These are phyloP conservation scores for Burhinus bistriatus DNA, from an alignment of 2,113 vertebrate species.

Conservation along the genomic window DNA sequence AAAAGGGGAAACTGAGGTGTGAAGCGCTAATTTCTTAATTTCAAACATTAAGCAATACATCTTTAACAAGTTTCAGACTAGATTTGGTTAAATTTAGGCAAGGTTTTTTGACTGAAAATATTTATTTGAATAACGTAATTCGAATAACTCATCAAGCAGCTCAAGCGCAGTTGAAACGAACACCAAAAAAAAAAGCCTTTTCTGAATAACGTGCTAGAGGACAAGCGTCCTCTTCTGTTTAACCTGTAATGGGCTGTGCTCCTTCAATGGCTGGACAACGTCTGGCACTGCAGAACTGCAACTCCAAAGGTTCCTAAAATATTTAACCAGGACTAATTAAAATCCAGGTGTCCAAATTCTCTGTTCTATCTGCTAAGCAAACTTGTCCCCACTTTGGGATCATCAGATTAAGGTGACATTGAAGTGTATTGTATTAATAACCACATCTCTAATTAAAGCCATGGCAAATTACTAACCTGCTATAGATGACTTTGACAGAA, in stretches of 20 bases:
- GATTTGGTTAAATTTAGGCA: not conserved
- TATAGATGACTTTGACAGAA: slow-evolving; percentile 60
- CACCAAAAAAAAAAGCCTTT: not conserved
- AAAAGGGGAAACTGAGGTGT: not conserved
- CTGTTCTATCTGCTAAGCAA: not conserved
- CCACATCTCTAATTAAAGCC: slow-evolving; percentile 63
- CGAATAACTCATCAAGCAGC: not conserved
- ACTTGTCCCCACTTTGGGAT: slow-evolving; percentile 30
- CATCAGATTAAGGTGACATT: slow-evolving; percentile 61
- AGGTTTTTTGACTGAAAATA: not conserved
- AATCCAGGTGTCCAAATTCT: slow-evolving; percentile 1
- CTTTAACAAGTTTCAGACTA: not conserved
- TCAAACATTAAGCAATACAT: not conserved
- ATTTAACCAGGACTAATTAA: slow-evolving; percentile 47
- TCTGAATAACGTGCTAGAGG: not conserved
- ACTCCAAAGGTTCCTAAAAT: not conserved
- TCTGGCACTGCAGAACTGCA: not conserved
- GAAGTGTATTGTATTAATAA: slow-evolving; percentile 62
- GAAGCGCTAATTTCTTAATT: not conserved
- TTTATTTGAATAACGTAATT: not conserved
- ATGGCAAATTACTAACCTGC: slow-evolving; percentile 50
- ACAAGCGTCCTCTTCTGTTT: not conserved
- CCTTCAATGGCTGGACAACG: not conserved
- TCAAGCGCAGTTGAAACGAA: not conserved
- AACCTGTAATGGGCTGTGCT: not conserved